phyloP scores from a whole-genome alignment of 2,888 invertebrate species.

The Therioaphis trifolii region DNA sequence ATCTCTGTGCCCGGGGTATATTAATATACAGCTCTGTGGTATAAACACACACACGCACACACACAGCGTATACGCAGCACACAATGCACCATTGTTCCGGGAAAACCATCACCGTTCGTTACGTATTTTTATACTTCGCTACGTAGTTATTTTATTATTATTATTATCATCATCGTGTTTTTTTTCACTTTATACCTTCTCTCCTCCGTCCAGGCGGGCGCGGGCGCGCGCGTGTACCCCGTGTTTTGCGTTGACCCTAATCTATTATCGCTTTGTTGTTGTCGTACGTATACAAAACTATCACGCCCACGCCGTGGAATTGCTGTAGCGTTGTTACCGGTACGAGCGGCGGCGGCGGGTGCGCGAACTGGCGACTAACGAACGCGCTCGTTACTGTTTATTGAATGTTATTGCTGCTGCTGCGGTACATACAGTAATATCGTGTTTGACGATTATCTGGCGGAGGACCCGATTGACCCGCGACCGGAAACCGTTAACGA shows the following conservation, averaged over 20 bases:
- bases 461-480: conserved; percentile 14
- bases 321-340: neutral
- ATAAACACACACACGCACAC: neutral
- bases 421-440: too few species aligned
- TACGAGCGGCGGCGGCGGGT: neutral
- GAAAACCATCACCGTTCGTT: conserved; percentile 32
- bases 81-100: conserved; percentile 61
- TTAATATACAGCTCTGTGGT: too few species aligned
- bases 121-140: neutral
- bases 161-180: conserved; percentile 22
- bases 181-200: conserved; percentile 19
- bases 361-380: conserved; percentile 18
- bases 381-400: conserved; percentile 58
- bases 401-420: conserved; percentile 28
- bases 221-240: neutral
- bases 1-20: neutral
- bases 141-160: conserved; percentile 32
- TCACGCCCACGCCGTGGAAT: conserved; percentile 49
- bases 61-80: too few species aligned
- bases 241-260: conserved; percentile 57
- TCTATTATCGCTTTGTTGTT: conserved; percentile 60
- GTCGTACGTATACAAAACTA: conserved; percentile 39
- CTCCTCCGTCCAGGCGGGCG: neutral
- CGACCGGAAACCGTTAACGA: conserved; percentile 43
- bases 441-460: neutral